Evolutionary conservation across 30 jellyfish, hydroid and myxozoan genomes (phyloP), one percentile per base, ranked within the genome.

Genomic region (Aurelia aurita complex sp. Pacific): DNA sequence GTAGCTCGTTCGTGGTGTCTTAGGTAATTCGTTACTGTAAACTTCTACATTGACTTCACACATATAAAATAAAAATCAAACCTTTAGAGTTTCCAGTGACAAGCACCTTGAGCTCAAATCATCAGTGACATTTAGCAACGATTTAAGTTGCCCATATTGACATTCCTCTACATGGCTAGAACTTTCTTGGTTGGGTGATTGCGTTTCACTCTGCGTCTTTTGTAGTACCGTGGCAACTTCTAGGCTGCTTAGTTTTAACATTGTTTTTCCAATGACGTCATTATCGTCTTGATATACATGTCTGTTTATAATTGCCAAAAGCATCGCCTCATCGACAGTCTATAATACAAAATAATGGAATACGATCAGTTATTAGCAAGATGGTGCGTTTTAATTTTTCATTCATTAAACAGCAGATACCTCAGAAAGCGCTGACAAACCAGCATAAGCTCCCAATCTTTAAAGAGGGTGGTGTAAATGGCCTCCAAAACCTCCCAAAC

Each of bases 271-370:
- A 35, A 91, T 29, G 17, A 73, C 57, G 67, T 91, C 97, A 73
- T 57, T 57, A 54, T 91, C 95, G 60, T 91, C 97, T 64, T 83
- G 89, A 69, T 83, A 91, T 46, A 91, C 55, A 62, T 75, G 91
- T 62, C 91, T 76, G 89, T 91, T 81, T 15, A 80, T 69, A 66
- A 91, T 77, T 43, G 53, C 67, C 17, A 74, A 36, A 1, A 85
- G 42, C 67, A 74, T 12, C n/a, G 62, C 82, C 65, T 84, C 97
- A 43, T 78, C 89, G 80, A 69, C 23, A 32, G 80, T 64, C 83
- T 76, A 54, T 10, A 59, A 69, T 17, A 38, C 43, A 67, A 54
- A 7, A 11, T 7, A 46, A 46, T 46, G 14, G 57, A 46, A 9
- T 46, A 16, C 2, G 11, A 5, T 46, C 2, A 46, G 2, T 4